Evolutionary conservation across 2,888 invertebrate species (phyloP), one percentile per base, ranked within the genome.

Genomic region (Troides aeacus): DNA sequence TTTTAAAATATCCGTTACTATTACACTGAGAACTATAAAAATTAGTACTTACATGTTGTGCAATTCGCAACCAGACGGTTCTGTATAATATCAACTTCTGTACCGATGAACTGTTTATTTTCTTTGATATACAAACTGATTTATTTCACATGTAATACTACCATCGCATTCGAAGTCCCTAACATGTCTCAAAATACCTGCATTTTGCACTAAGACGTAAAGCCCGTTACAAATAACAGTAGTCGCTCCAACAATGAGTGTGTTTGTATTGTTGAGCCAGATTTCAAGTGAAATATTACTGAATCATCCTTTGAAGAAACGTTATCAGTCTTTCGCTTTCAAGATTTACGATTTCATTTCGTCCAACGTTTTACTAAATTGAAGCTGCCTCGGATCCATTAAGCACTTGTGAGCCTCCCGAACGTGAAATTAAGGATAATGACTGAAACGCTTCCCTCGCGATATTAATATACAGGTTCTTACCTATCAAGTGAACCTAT

Each of bases 381-480:
- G 62, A 69, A 50, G 62, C 69, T 30, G 65, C 69, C 62, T 65
- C 62, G 61, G 88, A 91, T 88, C 90, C 91, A 90, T 92, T 91
- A 91, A 90, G 89, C 90, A 87, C 89, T 90, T 90, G 91, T 90
- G 91, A 91, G 90, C 90, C 90, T 87, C 85, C 85, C 88, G 87
- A 90, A 90, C 87, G 88, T 87, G 85, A 91, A 91, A 92, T 91
- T 91, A 89, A 84, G 88, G 89, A 90, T 90, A 89, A 90, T 90
- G 90, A 90, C 91, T 89, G 86, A 87, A 90, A 90, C 86, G 88
- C 88, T 89, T 86, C 85, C 84, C 88, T 88, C 84, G 88, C 87
- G 87, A 88, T 90, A 90, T 88, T 90, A 90, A 91, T 90, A 60
- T 64, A 64, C 68, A 53, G 53, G 53, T 53, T 53, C 53, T 53